Base-by-base conservation (phyloP, 2,113 vertebrate species). In the Coregonus clupeaformis region DNA sequence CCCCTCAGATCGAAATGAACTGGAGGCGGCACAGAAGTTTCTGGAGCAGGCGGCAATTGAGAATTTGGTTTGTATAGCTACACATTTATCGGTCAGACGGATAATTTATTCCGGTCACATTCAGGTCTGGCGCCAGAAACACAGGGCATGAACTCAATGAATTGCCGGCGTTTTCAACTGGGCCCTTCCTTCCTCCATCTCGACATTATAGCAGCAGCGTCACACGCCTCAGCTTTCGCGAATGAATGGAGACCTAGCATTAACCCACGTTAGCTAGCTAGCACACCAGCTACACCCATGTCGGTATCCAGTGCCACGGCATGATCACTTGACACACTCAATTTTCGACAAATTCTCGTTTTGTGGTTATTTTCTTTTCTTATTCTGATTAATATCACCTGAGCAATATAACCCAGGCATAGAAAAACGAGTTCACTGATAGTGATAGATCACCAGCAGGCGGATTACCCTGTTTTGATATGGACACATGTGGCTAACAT, bases 11-110 rank as follows among this genome's bases (percentile, higher is more conserved):
- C 96, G 95, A 70, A 94, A 95, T 93, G 96, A 98, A 85, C 92
- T 97, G 89, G 96, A 98, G 88, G 95, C 96, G 73, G 96, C 96
- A 22, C 96, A 98, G 95, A 97, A 98, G 95, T 98, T 98, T 93
- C 92, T 98, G 94, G 96, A 98, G 90, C 96, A 96, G 84, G 96
- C 96, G 75, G 96, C 96, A 27, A 92, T 97, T 52, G 96, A 98
- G 86, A 96, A 98, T 89, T 92, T 97, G 96, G 96, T 98, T 69
- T 92, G 93, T 89, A 32, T n/a, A 32, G 42, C 32, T 22, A 25
- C n/a, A 13, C 32, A 24, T 22, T 45, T 45, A 30, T 14, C 9
- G 42, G 9, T 42, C 30, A 20, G 20, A 6, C 5, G 20, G 1
- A 13, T n/a, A 6, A 16, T 45, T 14, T 24, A 13, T 12, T n/a